Base-by-base conservation (phyloP, 2,797 vertebrate genomes). In the Austrolebias charrua region DNA sequence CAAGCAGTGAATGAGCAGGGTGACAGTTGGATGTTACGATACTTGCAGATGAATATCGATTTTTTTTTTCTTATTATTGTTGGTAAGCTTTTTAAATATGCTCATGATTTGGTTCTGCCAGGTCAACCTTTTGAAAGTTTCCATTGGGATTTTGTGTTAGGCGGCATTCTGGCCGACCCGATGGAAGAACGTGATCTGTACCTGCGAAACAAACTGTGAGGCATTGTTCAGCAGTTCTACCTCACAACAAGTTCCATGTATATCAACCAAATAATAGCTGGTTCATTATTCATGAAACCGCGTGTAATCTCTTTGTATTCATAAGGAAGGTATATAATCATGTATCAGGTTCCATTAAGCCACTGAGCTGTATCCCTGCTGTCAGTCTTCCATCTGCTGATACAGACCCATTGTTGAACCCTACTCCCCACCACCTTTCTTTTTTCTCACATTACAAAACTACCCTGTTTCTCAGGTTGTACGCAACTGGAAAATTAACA, bases 371-470 rank as follows among this genome's bases (percentile, higher is more conserved):
- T 79, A 79, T 77, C 66, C 60, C 53, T 56, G 66, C 73, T 73
- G 59, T 70, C 82, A 76, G 75, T 81, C 78, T 80, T 73, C 89
- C 90, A 91, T 91, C 89, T 91, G 90, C 81, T 86, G 72, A 78
- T 81, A 84, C 80, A 86, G 83, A 80, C 67, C 85, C 75, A 81
- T 86, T 85, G 81, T 89, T 86, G 83, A 89, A 78, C 72, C 66
- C 61, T 43, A 44, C 67, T 46, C 63, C 38, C 49, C 38, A 1
- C 19, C 58, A 28, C 52, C 33, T 59, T 19, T 19, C 51, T 16
- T 55, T 54, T 79, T 81, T 80, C 82, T 89, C 66, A 71, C 63
- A 2, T 89, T 89, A 88, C 86, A 83, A 81, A 84, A 88, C 80
- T 74, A 80, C 82, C 78, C 67, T 76, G 75, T 82, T 79, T 79